A percentile compares a stretch with the other conserved stretches of the same genome.
phyloP scores from a whole-genome alignment of 2,113 vertebrate species.

The Callocephalon fimbriatum region DNA sequence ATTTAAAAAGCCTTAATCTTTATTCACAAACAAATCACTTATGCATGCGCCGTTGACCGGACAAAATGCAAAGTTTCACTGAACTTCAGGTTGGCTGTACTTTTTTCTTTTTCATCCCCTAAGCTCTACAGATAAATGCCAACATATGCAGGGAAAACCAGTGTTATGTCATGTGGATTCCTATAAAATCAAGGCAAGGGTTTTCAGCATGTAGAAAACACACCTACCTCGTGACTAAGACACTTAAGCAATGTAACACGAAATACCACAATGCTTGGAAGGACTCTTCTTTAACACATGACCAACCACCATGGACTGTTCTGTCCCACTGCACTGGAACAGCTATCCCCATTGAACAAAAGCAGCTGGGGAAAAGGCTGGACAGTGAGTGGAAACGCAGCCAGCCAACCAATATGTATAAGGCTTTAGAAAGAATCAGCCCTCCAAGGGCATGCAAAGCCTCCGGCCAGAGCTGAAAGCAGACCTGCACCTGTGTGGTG shows the following conservation, averaged over 20 bases:
- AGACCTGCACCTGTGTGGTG: background rate
- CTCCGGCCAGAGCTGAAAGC: background rate
- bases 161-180: rapidly evolving
- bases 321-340: background rate
- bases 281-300: background rate
- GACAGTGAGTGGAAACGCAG: background rate
- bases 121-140: background rate
- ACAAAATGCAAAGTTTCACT: background rate
- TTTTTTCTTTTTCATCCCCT: background rate
- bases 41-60: background rate
- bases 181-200: background rate
- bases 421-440: background rate
- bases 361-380: background rate
- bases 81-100: background rate
- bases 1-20: background rate
- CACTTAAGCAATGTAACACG: background rate
- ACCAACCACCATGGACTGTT: background rate
- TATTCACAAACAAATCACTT: constrained; percentile 16
- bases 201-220: background rate
- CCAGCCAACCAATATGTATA: rapidly evolving
- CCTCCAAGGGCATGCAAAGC: rapidly evolving
- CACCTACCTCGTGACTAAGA: background rate
- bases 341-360: background rate
- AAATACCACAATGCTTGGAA: background rate
- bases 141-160: background rate